Evolutionary conservation across 2,113 vertebrate species (phyloP), one percentile per base, ranked within the genome.

Genomic region (Notothenia rossii): DNA sequence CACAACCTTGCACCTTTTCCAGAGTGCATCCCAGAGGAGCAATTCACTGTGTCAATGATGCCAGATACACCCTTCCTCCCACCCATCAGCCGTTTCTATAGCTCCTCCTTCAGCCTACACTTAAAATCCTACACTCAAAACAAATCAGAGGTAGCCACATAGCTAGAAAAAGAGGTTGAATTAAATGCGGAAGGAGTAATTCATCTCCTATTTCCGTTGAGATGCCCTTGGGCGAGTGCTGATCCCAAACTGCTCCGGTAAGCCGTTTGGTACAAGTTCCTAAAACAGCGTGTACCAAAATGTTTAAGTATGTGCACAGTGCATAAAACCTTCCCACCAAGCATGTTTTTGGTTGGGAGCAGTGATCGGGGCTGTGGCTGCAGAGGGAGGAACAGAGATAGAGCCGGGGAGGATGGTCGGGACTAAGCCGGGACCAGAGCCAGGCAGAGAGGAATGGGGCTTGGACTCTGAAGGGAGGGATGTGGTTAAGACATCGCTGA

Each of bases 1-100:
- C 90, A 88, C 86, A 94, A 91, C 86, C 71, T 89, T 91, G 90
- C 91, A 84, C 89, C 88, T 93, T 93, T 79, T 90, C 86, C 82
- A 65, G 66, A 63, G 71, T 65, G 46, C 56, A 75, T 92, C 93
- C 93, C 86, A 59, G 62, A 90, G 85, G 89, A 92, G 85, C 79
- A 79, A 82, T 91, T 91, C 88, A 82, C 71, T 67, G 60, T 74
- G 87, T 90, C 90, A 90, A 75, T 64, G 83, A 87, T 87, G 89
- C 62, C 72, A 78, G 81, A 87, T 85, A 75, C 54, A 70, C 78
- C 75, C 59, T 25, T 81, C 58, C 59, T 29, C n/a, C 63, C 76
- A 75, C 66, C 55, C 81, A 51, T 5, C 58, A 50, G 49, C 54
- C 54, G 7, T 22, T 54, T 84, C 68, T 45, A 70, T 75, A 62